phyloP scores from a whole-genome alignment of 2,888 invertebrate genomes.

The Harpalus rubripes region DNA sequence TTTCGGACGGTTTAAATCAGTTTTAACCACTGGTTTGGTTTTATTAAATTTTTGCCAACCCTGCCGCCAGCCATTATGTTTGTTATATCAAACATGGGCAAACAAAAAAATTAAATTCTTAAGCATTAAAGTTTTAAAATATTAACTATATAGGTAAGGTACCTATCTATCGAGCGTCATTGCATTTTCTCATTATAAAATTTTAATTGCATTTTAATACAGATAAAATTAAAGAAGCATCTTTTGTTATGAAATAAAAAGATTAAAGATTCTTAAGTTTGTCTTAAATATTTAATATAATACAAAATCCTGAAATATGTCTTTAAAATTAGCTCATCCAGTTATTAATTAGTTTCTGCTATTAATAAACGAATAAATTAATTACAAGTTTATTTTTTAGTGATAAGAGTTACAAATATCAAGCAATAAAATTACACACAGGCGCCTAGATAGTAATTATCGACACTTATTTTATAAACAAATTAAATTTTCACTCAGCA shows the following conservation, averaged over 20 bases:
- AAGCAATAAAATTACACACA: conserved; percentile 35
- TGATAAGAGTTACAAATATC: conserved; percentile 49
- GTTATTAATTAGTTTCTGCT: background rate
- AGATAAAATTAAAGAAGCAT: background rate
- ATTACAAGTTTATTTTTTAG: conserved; percentile 32
- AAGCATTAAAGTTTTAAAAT: too few species aligned
- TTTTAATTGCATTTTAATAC: too few species aligned
- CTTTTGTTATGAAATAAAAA: background rate
- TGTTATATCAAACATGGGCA: too few species aligned
- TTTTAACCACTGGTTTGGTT: too few species aligned
- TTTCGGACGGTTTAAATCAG: too few species aligned
- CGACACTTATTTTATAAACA: conserved; percentile 46
- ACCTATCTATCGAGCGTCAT: background rate
- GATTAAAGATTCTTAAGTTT: background rate
- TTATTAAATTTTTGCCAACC: too few species aligned
- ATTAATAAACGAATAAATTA: conserved; percentile 29
- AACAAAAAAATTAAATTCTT: too few species aligned
- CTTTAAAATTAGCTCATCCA: background rate
- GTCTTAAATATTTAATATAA: background rate
- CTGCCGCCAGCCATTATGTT: too few species aligned
- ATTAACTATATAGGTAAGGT: too few species aligned
- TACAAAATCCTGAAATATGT: background rate
- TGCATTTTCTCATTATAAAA: background rate
- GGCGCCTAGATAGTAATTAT: conserved; percentile 49
- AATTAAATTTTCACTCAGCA: conserved; percentile 46